Percentiles rank a stretch among this genome's conserved stretches.
Conservation (phyloP, 2,888 invertebrate species). For the Pimpla rufipes region DNA sequence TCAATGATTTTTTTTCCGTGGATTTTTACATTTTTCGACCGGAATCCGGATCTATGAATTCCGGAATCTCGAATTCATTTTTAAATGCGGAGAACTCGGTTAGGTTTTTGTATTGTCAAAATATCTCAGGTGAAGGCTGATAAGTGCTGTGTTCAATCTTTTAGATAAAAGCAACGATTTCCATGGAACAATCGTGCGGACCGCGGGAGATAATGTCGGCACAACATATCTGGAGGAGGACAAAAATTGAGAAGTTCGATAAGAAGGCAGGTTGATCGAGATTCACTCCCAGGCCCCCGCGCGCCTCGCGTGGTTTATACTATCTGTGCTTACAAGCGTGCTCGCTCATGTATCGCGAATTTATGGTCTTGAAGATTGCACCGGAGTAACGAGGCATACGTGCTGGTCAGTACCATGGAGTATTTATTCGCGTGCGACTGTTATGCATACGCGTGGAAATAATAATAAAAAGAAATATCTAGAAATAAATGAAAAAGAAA, state of each 20-base stretch:
- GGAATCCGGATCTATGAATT: too few relatives aligned
- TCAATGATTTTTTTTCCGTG: too few relatives aligned
- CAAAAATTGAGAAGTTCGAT: conserved; percentile 29
- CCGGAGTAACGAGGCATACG: conserved; percentile 34
- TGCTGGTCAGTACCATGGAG: conserved; percentile 22
- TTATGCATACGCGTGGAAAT: conserved; percentile 40
- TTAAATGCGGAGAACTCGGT: too few relatives aligned
- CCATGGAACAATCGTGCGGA: conserved; percentile 10
- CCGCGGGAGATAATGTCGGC: background rate
- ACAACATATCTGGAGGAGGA: background rate
- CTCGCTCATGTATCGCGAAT: conserved; percentile 51
- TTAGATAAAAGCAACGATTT: background rate
- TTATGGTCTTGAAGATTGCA: conserved; percentile 49
- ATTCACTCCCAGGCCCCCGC: background rate
- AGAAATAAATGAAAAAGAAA: conserved; percentile 4
- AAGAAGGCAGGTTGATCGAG: conserved; percentile 26
- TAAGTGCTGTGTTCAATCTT: background rate
- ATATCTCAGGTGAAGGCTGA: background rate
- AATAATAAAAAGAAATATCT: conserved; percentile 28
- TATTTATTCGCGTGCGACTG: conserved; percentile 33
- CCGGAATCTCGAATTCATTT: too few relatives aligned
- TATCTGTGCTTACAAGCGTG: conserved; percentile 46
- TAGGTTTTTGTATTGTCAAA: too few relatives aligned
- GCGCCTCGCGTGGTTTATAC: conserved; percentile 37
- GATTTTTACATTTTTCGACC: too few relatives aligned